Evolutionary conservation across 2,888 invertebrate species (phyloP).

Genomic region (Folsomia manolachei): DNA sequence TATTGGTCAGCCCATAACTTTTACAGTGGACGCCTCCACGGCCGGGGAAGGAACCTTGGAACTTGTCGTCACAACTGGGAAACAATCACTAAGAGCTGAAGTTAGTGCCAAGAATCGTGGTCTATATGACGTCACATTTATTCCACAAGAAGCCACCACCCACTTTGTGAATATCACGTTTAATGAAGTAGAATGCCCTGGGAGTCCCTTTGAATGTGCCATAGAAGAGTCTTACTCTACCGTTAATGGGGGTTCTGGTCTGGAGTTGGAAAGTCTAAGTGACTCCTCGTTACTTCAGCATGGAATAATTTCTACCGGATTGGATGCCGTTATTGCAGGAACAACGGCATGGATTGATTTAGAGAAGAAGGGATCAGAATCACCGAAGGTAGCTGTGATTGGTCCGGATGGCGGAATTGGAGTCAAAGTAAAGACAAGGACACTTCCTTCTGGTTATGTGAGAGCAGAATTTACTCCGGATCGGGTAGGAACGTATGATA

Average conservation of each 20-base stretch:
- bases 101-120: constrained; percentile 86
- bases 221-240: constrained; percentile 51
- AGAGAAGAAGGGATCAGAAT: constrained; percentile 57
- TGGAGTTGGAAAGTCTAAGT: constrained; percentile 47
- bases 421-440: constrained; percentile 44
- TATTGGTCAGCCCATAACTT: constrained; percentile 82
- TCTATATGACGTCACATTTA: constrained; percentile 86
- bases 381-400: constrained; percentile 57
- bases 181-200: constrained; percentile 60
- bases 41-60: constrained; percentile 92
- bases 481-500: constrained; percentile 70
- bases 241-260: constrained; percentile 44
- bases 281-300: constrained; percentile 46
- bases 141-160: constrained; percentile 82
- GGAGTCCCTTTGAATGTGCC: constrained; percentile 82
- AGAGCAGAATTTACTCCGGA: constrained; percentile 74
- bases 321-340: constrained; percentile 56
- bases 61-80: constrained; percentile 83
- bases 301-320: constrained; percentile 51
- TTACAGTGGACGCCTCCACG: constrained; percentile 90
- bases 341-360: constrained; percentile 56
- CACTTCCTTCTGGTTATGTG: constrained; percentile 54
- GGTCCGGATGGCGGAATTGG: constrained; percentile 58
- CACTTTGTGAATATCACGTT: constrained; percentile 92
- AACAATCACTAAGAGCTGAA: constrained; percentile 84